phyloP scores from a whole-genome alignment of 64 coral and sea anemone species.

The Trachythela sp. region DNA sequence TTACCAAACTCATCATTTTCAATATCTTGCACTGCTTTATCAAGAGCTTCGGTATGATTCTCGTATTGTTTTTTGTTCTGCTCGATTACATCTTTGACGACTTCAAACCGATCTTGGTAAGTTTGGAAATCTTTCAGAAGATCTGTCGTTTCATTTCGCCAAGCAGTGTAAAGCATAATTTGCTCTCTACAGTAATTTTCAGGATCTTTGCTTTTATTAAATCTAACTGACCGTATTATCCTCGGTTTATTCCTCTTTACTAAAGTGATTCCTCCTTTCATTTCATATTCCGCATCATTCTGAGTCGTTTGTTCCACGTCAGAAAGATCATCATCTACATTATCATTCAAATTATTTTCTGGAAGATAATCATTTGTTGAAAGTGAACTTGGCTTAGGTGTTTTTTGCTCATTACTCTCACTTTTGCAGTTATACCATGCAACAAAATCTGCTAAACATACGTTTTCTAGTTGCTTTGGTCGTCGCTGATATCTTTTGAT shows the following conservation, averaged over 20 bases:
- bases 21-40: no score
- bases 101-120: not conserved
- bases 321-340: not conserved
- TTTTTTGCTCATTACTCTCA: not conserved
- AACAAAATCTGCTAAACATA: not conserved
- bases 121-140: not conserved
- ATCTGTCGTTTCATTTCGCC: not conserved
- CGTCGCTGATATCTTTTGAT: not conserved
- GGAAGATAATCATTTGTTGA: not conserved
- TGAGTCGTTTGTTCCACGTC: not conserved
- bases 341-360: not conserved
- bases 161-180: slow-evolving; percentile 7
- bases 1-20: no score
- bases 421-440: not conserved
- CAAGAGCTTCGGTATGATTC: no score
- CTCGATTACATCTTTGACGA: no score
- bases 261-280: not conserved
- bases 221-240: no score
- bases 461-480: not conserved
- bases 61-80: no score
- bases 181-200: slow-evolving; percentile 9
- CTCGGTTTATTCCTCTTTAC: not conserved
- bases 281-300: no score
- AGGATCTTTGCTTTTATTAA: not conserved
- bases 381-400: not conserved